phyloP scores from a whole-genome alignment of 2,113 vertebrate species.

The Acanthisitta chloris region DNA sequence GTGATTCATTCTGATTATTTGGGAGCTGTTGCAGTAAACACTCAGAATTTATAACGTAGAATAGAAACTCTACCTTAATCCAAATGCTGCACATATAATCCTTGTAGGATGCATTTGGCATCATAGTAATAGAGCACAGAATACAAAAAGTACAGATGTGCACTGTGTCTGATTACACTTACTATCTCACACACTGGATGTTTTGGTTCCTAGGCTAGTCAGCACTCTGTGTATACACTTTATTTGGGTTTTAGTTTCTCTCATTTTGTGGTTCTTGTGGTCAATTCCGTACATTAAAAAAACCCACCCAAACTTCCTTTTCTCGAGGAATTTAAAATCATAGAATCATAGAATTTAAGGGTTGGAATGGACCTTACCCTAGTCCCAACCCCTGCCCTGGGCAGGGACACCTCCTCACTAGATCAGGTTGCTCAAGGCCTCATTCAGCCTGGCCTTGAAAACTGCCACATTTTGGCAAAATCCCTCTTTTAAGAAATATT shows the following conservation, averaged over 20 bases:
- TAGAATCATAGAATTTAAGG: too few species aligned
- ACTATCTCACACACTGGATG: neutral
- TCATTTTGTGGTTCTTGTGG: neutral
- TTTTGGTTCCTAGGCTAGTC: conserved; percentile 26
- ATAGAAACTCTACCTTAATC: neutral
- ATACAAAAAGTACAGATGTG: neutral
- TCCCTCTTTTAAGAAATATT: neutral
- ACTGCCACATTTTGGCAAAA: neutral
- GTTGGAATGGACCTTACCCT: too few species aligned
- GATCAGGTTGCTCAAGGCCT: too few species aligned
- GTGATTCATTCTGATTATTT: neutral
- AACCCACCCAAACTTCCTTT: neutral
- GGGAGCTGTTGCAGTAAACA: neutral
- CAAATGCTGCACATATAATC: neutral
- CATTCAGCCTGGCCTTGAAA: too few species aligned
- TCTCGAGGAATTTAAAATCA: neutral
- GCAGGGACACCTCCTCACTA: too few species aligned
- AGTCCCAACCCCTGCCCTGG: too few species aligned
- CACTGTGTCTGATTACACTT: neutral
- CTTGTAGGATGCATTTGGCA: neutral
- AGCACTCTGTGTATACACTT: neutral
- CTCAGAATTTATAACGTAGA: neutral
- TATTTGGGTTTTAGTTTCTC: neutral
- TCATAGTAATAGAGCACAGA: neutral
- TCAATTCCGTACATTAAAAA: neutral